Percentiles rank a stretch among this genome's conserved stretches.
phyloP scores from a whole-genome alignment of 1,140 invertebrate species.

The Drosophila orena region DNA sequence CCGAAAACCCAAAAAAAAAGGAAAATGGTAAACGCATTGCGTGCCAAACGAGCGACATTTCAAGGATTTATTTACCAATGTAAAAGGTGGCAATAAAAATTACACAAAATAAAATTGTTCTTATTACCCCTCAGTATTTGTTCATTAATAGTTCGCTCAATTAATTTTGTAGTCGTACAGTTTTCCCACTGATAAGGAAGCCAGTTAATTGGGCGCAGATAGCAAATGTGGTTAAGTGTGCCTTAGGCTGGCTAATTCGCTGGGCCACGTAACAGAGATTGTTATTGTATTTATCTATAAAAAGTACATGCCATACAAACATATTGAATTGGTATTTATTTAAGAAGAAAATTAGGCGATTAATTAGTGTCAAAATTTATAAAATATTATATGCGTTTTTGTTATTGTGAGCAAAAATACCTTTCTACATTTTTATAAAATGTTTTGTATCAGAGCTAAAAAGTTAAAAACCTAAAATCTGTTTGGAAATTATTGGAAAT shows the following conservation, averaged over 20 bases:
- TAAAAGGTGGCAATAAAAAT: constrained; percentile 19
- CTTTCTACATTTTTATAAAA: no score
- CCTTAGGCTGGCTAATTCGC: constrained; percentile 10
- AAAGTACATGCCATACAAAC: not conserved
- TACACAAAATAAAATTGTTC: constrained; percentile 41
- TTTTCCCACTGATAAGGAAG: constrained; percentile 33
- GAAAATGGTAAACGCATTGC: constrained; percentile 38
- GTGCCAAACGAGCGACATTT: constrained; percentile 36
- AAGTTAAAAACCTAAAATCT: no score
- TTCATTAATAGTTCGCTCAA: constrained; percentile 40
- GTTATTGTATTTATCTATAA: not conserved
- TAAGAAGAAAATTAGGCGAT: not conserved
- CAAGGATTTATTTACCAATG: constrained; percentile 5
- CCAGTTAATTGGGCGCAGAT: constrained; percentile 32
- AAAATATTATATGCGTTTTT: no score
- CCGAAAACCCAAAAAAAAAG: constrained; percentile 30
- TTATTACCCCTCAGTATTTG: constrained; percentile 33
- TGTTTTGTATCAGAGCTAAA: no score
- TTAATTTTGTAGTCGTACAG: constrained; percentile 12
- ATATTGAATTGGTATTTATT: not conserved
- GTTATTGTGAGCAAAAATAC: no score
- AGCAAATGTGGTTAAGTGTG: constrained; percentile 25
- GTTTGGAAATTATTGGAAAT: no score
- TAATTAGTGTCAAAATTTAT: no score
- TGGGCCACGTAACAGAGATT: not conserved